Percentiles rank a stretch among this genome's conserved stretches.
These are phyloP conservation scores for Heliothis peltigera DNA, from an alignment of 2,888 invertebrate genomes.

Conservation along the genomic window DNA sequence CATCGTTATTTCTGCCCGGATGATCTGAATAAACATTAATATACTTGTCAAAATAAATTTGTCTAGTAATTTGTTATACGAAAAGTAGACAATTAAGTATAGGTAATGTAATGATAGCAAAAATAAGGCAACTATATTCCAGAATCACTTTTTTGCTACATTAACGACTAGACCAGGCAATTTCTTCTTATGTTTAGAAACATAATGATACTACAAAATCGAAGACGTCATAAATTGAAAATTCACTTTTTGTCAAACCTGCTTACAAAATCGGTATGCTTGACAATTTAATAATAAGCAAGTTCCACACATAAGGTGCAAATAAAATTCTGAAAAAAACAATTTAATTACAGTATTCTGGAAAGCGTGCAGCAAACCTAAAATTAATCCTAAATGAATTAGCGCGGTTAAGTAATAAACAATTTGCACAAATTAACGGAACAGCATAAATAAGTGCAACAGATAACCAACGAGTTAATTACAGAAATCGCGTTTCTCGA, in stretches of 20 bases:
- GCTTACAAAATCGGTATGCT: too few species aligned
- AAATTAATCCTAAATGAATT: background rate
- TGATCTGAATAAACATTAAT: background rate
- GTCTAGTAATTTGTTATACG: too few species aligned
- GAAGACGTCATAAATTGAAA: too few species aligned
- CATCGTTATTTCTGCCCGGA: background rate
- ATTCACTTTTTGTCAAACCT: too few species aligned
- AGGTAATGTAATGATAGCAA: too few species aligned
- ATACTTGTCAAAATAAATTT: background rate
- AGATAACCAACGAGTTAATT: background rate
- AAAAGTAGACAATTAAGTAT: too few species aligned
- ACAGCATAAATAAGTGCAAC: conserved; percentile 34
- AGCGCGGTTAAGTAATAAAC: background rate
- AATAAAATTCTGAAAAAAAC: background rate
- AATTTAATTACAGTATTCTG: background rate
- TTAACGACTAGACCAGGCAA: too few species aligned
- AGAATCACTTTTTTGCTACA: too few species aligned
- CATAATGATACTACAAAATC: too few species aligned
- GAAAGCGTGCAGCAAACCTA: background rate
- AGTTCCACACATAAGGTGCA: background rate
- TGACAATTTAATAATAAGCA: background rate
- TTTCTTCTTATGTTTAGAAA: too few species aligned
- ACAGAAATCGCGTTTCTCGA: conserved; percentile 2
- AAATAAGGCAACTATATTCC: too few species aligned
- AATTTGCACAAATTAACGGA: conserved; percentile 12